Percentiles rank a stretch among this genome's conserved stretches.
These are phyloP conservation scores for Alsophila aescularia DNA, from an alignment of 2,888 invertebrate genomes.

Conservation along the genomic window DNA sequence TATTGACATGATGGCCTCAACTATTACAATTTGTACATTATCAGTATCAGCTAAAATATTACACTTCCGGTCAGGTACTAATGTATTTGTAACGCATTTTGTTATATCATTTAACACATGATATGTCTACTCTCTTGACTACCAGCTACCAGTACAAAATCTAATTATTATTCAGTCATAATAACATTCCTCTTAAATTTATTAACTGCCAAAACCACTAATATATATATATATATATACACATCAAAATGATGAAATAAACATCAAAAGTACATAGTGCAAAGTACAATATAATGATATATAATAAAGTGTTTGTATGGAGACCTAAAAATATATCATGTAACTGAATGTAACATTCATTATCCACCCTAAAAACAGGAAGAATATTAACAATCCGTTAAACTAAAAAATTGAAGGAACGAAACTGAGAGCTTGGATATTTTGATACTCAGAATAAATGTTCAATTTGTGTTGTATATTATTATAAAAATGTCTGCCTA, in stretches of 20 bases:
- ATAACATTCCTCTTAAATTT: slow-evolving; percentile 17
- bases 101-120: neutral
- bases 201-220: slow-evolving; percentile 23
- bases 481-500: neutral
- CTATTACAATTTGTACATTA: neutral
- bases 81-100: slow-evolving; percentile 1
- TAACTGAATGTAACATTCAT: no score
- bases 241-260: slow-evolving; percentile 2
- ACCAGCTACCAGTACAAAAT: neutral
- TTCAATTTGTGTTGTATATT: slow-evolving; percentile 2
- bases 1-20: neutral
- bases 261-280: slow-evolving; percentile 8
- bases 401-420: neutral
- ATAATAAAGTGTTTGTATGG: neutral
- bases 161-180: neutral
- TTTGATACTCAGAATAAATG: neutral
- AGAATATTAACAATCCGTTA: no score
- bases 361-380: no score
- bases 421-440: neutral
- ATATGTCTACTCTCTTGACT: neutral
- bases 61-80: neutral
- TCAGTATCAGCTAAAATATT: neutral
- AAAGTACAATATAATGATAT: neutral
- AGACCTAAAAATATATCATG: no score
- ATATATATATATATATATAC: slow-evolving; percentile 5